phyloP scores from a whole-genome alignment of 2,888 invertebrate genomes.

The Lymantria monacha region DNA sequence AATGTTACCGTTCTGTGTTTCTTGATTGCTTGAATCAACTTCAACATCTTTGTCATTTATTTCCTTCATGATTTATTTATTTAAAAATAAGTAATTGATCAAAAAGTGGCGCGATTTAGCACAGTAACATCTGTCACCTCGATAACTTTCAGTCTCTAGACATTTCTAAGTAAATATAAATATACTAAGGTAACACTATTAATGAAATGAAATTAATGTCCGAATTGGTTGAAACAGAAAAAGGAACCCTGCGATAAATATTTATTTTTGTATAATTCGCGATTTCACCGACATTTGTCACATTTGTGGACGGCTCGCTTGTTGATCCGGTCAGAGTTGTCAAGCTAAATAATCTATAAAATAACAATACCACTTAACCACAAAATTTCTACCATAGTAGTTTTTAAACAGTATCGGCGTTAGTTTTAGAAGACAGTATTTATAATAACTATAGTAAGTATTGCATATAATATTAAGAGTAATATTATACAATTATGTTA shows the following conservation, averaged over 20 bases:
- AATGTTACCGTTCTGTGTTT: conserved; percentile 47
- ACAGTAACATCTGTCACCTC: conserved; percentile 67
- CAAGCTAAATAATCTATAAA: conserved; percentile 17
- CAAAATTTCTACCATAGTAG: too few relatives aligned
- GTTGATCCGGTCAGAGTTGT: conserved; percentile 70
- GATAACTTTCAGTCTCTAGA: conserved; percentile 39
- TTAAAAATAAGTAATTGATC: conserved; percentile 35
- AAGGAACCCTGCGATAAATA: conserved; percentile 15
- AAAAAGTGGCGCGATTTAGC: conserved; percentile 65
- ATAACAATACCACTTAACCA: too few relatives aligned
- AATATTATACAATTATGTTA: too few relatives aligned
- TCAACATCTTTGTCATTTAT: conserved; percentile 38
- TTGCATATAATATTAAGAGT: too few relatives aligned
- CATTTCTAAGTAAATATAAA: conserved; percentile 44
- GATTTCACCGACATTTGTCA: conserved; percentile 32
- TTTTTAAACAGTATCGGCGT: too few relatives aligned
- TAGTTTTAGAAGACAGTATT: too few relatives aligned
- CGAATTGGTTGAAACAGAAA: conserved; percentile 15
- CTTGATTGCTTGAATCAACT: conserved; percentile 42
- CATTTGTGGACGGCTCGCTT: conserved; percentile 48
- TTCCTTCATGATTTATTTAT: conserved; percentile 53
- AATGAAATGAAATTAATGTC: conserved; percentile 10
- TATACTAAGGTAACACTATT: conserved; percentile 17
- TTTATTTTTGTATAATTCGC: conserved; percentile 22
- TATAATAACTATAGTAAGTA: background rate